Conservation (phyloP, 2,113 vertebrate species). For the Chlorodrepanis virens region DNA sequence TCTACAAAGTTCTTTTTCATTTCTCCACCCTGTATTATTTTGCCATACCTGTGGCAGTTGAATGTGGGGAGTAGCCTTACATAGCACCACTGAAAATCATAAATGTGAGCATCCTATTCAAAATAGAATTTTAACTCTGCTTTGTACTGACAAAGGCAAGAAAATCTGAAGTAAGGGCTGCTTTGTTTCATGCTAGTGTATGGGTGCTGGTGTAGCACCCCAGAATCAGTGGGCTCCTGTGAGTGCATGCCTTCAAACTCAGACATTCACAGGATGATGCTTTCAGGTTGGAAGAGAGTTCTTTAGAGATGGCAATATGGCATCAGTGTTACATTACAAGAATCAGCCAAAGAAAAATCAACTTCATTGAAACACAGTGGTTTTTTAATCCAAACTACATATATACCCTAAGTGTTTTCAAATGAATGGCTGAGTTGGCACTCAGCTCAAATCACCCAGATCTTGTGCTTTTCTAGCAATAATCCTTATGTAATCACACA, state of each 20-base stretch:
- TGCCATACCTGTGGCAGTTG: neutral
- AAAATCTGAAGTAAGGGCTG: neutral
- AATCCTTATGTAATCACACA: conserved; percentile 42
- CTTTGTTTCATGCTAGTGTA: neutral
- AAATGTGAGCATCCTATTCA: neutral
- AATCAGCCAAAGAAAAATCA: neutral
- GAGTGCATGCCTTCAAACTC: neutral
- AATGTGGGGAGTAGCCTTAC: neutral
- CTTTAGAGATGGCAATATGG: neutral
- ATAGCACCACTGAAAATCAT: neutral
- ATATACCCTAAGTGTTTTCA: neutral
- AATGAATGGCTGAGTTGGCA: conserved; percentile 17
- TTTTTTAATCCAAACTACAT: neutral
- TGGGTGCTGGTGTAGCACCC: neutral
- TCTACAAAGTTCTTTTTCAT: neutral
- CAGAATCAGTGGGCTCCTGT: neutral
- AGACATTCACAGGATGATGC: neutral
- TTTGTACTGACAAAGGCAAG: neutral
- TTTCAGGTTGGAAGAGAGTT: neutral
- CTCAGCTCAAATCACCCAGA: neutral
- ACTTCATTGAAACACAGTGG: neutral
- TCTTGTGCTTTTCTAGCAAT: conserved; percentile 52
- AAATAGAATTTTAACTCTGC: neutral
- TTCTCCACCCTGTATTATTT: neutral
- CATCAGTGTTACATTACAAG: neutral